Percentiles rank a stretch among this genome's conserved stretches.
Conservation (phyloP, 2,888 invertebrate species). For the Drosophila phalerata region DNA sequence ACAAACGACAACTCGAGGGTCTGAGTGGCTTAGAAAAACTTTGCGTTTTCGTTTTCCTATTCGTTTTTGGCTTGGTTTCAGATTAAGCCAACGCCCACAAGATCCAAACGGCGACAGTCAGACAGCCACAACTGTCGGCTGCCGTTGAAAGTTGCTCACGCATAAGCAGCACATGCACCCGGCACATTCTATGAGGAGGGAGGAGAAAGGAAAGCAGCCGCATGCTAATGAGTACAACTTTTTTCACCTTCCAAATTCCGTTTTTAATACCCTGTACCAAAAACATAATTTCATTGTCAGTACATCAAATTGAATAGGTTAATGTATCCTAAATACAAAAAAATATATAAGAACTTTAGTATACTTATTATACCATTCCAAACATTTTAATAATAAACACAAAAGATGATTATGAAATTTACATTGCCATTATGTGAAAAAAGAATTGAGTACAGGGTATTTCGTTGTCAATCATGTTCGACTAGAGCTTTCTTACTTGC, state of each 20-base stretch:
- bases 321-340: too few relatives aligned
- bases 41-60: slow-evolving; percentile 30
- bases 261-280: neutral
- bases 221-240: slow-evolving; percentile 76
- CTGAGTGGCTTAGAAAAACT: slow-evolving; percentile 58
- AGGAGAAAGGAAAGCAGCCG: slow-evolving; percentile 33
- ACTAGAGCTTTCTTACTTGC: neutral
- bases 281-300: neutral
- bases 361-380: neutral
- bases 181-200: slow-evolving; percentile 13
- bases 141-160: slow-evolving; percentile 64
- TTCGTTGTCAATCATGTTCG: neutral
- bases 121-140: slow-evolving; percentile 38
- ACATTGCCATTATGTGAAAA: neutral
- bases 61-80: slow-evolving; percentile 27
- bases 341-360: too few relatives aligned
- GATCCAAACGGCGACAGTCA: slow-evolving; percentile 3
- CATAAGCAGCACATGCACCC: slow-evolving; percentile 55
- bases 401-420: too few relatives aligned
- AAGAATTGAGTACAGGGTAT: neutral
- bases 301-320: too few relatives aligned
- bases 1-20: slow-evolving; percentile 50
- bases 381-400: neutral
- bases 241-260: slow-evolving; percentile 38
- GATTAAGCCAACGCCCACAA: slow-evolving; percentile 45